Percentiles rank a stretch among this genome's conserved stretches.
Conservation (phyloP, 2,888 invertebrate genomes). For the Drosophila neutralis region DNA sequence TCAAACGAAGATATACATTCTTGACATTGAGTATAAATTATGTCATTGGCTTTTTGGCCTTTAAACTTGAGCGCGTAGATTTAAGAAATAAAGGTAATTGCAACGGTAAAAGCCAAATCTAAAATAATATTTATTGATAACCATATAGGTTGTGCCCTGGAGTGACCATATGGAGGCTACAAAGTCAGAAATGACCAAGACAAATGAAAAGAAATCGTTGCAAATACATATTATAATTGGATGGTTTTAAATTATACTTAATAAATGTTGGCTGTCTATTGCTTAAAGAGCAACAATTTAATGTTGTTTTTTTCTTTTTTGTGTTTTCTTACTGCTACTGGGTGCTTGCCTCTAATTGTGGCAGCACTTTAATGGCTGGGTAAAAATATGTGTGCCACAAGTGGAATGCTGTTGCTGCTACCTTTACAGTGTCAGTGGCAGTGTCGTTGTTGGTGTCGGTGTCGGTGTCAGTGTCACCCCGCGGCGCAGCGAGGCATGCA, state of each 20-base stretch:
- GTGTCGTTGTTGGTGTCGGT: background rate
- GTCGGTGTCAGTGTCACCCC: slow-evolving; percentile 32
- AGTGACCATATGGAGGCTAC: background rate
- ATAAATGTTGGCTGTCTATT: slow-evolving; percentile 1
- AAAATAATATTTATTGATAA: background rate
- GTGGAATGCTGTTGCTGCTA: slow-evolving; percentile 34
- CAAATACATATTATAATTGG: background rate
- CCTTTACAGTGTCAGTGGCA: slow-evolving; percentile 1
- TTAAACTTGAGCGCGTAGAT: background rate
- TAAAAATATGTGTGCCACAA: slow-evolving; percentile 76
- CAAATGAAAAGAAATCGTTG: background rate
- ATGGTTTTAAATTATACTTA: background rate
- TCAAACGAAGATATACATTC: background rate
- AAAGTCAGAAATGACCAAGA: background rate
- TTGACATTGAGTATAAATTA: background rate
- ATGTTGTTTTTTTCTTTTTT: background rate
- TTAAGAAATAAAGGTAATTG: background rate
- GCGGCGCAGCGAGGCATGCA: slow-evolving; percentile 10
- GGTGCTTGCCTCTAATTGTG: slow-evolving; percentile 2
- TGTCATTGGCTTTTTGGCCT: background rate
- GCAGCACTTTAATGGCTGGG: slow-evolving; percentile 54
- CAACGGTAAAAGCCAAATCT: background rate
- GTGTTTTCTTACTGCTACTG: background rate
- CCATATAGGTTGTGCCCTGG: background rate
- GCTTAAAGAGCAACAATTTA: background rate